Percentiles rank a stretch among this genome's conserved stretches.
phyloP scores from a whole-genome alignment of 2,888 invertebrate species.

The Ectropis crepuscularia region DNA sequence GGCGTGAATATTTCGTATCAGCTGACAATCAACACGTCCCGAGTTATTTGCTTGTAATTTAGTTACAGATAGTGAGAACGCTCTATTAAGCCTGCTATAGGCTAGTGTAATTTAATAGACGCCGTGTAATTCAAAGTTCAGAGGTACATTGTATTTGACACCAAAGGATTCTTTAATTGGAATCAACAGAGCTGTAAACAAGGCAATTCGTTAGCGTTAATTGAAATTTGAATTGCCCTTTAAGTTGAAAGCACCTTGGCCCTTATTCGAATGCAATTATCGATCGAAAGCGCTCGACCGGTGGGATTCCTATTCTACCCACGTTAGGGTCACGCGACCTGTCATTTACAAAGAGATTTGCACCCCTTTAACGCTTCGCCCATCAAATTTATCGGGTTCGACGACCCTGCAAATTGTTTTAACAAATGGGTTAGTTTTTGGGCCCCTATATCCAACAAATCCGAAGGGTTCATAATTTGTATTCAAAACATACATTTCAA shows the following conservation, averaged over 20 bases:
- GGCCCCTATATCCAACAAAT: slow-evolving; percentile 12
- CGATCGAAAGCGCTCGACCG: slow-evolving; percentile 47
- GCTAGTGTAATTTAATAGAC: slow-evolving; percentile 43
- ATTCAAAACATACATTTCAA: too few species aligned
- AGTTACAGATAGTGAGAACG: slow-evolving; percentile 50
- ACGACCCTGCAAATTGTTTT: slow-evolving; percentile 49
- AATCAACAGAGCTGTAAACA: slow-evolving; percentile 15
- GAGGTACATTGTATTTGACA: slow-evolving; percentile 23
- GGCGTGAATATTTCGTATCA: slow-evolving; percentile 52
- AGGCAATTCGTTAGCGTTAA: slow-evolving; percentile 21
- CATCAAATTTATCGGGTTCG: slow-evolving; percentile 69
- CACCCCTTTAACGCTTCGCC: slow-evolving; percentile 65
- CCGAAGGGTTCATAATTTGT: too few species aligned
- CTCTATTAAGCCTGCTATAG: slow-evolving; percentile 50
- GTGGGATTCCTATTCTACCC: slow-evolving; percentile 44
- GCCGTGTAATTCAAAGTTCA: slow-evolving; percentile 25
- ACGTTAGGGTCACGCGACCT: slow-evolving; percentile 65
- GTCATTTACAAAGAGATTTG: slow-evolving; percentile 74
- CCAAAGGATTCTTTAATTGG: slow-evolving; percentile 21
- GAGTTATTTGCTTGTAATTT: slow-evolving; percentile 57
- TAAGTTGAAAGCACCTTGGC: slow-evolving; percentile 27
- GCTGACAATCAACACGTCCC: slow-evolving; percentile 53
- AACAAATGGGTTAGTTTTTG: slow-evolving; percentile 57
- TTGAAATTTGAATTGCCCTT: slow-evolving; percentile 25
- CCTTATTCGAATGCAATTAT: slow-evolving; percentile 51